A percentile compares a stretch with the other conserved stretches of the same genome.
These are phyloP conservation scores for Bubo blakistoni DNA, from an alignment of 2,113 vertebrate species.

Conservation along the genomic window DNA sequence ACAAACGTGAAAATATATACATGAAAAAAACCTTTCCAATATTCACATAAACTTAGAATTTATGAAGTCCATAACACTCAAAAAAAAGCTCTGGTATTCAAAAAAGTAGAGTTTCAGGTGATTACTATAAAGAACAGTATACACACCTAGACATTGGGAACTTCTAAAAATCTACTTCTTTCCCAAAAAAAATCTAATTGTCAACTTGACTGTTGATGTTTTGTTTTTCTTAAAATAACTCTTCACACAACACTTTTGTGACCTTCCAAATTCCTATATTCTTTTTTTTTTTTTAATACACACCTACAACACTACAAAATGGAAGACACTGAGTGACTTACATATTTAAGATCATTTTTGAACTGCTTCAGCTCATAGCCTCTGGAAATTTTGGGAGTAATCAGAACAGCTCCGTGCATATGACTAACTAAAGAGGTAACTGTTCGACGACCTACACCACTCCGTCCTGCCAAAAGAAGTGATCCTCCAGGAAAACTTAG, in stretches of 20 bases:
- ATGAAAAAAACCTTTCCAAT: not conserved
- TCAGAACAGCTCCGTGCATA: conserved; percentile 87
- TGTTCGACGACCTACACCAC: conserved; percentile 91
- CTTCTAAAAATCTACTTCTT: not conserved
- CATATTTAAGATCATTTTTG: conserved; percentile 90
- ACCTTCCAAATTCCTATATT: not conserved
- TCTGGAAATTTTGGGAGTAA: conserved; percentile 90
- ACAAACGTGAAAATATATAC: not conserved
- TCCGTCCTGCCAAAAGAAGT: conserved; percentile 89
- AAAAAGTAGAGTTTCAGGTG: not conserved
- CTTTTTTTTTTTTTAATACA: not conserved
- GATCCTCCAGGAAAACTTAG: conserved; percentile 91
- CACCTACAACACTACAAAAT: not conserved
- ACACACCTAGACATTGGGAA: not conserved
- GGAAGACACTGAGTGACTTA: conserved; percentile 51
- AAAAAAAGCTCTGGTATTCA: not conserved
- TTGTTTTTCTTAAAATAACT: not conserved
- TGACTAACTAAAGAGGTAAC: conserved; percentile 88
- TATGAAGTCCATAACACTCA: not conserved
- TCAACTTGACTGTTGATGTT: not conserved
- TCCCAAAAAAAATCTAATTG: not conserved
- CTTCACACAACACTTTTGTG: not conserved
- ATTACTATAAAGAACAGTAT: not conserved
- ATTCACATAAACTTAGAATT: not conserved
- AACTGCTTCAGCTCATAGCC: conserved; percentile 93